A percentile compares a stretch with the other conserved stretches of the same genome.
Evolutionary conservation across 2,113 vertebrate genomes (phyloP).

Genomic region (Oplegnathus fasciatus): DNA sequence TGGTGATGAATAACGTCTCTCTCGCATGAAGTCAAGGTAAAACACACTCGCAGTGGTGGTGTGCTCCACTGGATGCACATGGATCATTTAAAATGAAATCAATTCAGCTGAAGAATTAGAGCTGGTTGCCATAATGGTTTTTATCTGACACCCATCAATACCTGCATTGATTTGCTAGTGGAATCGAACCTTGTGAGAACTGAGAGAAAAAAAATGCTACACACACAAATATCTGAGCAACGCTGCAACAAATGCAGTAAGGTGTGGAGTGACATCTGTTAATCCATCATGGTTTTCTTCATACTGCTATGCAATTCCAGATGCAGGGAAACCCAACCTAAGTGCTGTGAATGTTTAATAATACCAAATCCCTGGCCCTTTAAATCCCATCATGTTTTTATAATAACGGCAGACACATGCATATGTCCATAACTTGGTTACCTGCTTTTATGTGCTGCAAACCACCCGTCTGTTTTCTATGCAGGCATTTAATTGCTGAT

Average conservation of each 20-base stretch:
- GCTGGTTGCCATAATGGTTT: conserved; percentile 79
- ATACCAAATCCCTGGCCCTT: neutral
- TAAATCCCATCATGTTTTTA: neutral
- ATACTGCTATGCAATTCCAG: neutral
- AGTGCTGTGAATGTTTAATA: neutral
- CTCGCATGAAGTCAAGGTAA: conserved; percentile 81
- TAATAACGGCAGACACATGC: neutral
- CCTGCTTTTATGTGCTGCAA: neutral
- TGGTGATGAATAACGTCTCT: conserved; percentile 85
- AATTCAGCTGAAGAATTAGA: conserved; percentile 83
- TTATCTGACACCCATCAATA: conserved; percentile 81
- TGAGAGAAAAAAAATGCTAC: conserved; percentile 37
- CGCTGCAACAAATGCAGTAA: conserved; percentile 29
- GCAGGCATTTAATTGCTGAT: neutral
- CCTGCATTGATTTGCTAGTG: conserved; percentile 73
- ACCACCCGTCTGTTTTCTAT: neutral
- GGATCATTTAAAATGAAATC: conserved; percentile 85
- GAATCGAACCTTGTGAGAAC: conserved; percentile 66
- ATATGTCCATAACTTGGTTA: conserved; percentile 2
- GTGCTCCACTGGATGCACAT: conserved; percentile 73
- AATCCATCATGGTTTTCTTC: conserved; percentile 42
- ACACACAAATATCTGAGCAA: conserved; percentile 56
- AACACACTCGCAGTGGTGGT: conserved; percentile 70
- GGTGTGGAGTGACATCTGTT: conserved; percentile 28
- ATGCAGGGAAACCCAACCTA: neutral